Evolutionary conservation across 2,113 vertebrate species (phyloP), one percentile per base, ranked within the genome.

Genomic region (Ranitomeya variabilis): DNA sequence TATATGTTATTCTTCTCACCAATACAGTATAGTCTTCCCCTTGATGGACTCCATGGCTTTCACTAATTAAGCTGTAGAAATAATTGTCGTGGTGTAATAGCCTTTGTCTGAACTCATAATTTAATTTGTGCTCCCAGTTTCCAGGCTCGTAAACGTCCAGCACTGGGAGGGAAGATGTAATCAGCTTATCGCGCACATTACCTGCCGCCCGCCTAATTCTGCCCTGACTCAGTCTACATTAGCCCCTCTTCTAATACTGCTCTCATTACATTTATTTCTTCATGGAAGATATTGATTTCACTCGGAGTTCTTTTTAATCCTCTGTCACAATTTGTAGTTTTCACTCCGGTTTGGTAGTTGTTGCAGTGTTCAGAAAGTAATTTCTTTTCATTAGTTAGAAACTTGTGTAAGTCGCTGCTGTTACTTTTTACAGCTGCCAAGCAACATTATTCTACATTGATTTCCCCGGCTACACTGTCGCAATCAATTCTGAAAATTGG

Each of bases 221-320:
- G 83, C 1, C 67, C 51, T 31, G 57, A 55, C 73, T 77, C 85
- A 51, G 62, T 62, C 73, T 62, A 60, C 62, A 64, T 86, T 86
- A 86, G 60, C 73, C 85, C 13, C 55, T 77, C 71, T 23, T 86
- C 55, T 62, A 86, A 78, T 86, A 86, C 85, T n/a, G 57, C 85
- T 85, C 83, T 86, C 85, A 86, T 86, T 86, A 86, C 51, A 77
- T 77, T 45, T 78, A 78, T 78, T 86, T 86, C 85, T 77, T 86
- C 85, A 23, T 78, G 85, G 78, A 78, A 45, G 18, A 45, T 86
- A 86, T 86, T 86, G 85, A 86, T 86, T 86, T 84, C n/a, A 54
- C 82, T 78, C 37, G 51, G 64, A 86, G 71, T 77, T 78, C 73
- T 86, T 62, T 54, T 78, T 77, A 86, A 62, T 26, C 67, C 85